phyloP scores from a whole-genome alignment of 2,797 vertebrate genomes.

The Octomys mimax region DNA sequence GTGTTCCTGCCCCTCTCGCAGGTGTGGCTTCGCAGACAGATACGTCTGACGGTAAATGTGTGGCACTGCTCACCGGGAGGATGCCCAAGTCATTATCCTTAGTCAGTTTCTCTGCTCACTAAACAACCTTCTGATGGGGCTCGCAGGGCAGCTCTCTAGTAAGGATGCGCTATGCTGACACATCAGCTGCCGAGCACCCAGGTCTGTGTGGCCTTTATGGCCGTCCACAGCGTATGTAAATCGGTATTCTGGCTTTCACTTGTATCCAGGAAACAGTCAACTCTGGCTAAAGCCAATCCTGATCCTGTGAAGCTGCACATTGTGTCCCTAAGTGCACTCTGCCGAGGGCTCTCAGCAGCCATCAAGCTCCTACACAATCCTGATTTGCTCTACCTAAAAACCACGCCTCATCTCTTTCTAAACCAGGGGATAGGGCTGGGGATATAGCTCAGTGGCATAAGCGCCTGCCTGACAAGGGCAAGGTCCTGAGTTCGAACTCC shows the following conservation, averaged over 20 bases:
- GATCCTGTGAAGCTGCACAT: background rate
- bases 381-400: background rate
- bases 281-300: background rate
- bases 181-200: background rate
- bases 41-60: background rate
- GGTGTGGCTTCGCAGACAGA: constrained; percentile 11
- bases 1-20: background rate
- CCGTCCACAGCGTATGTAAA: background rate
- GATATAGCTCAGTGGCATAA: too few relatives aligned
- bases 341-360: background rate
- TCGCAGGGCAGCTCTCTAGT: background rate
- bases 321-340: background rate
- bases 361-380: background rate
- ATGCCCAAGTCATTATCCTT: background rate
- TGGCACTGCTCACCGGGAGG: background rate
- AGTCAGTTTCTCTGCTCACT: constrained; percentile 9
- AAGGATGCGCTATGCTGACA: background rate
- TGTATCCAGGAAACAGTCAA: background rate
- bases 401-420: background rate
- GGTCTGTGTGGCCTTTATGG: background rate
- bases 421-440: background rate
- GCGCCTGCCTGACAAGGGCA: too few relatives aligned
- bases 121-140: background rate
- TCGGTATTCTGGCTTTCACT: background rate
- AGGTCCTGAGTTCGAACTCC: too few relatives aligned